These are phyloP conservation scores for Sturnira hondurensis DNA, from an alignment of 2,113 vertebrate species.

Conservation along the genomic window DNA sequence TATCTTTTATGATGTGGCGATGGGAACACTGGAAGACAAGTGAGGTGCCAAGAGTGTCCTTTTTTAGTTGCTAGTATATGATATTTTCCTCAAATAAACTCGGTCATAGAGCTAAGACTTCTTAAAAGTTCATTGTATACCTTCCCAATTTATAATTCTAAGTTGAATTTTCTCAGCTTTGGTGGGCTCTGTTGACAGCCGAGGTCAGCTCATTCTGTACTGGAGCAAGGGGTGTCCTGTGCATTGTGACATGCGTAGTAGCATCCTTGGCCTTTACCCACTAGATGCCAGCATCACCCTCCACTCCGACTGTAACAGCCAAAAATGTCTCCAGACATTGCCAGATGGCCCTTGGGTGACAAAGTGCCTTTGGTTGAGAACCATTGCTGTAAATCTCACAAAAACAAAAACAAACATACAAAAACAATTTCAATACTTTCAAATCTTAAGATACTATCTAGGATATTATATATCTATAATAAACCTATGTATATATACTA, in stretches of 20 bases:
- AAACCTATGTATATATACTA: neutral
- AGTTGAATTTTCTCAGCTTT: neutral
- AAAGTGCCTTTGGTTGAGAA: neutral
- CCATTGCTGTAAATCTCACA: neutral
- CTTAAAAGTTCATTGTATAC: neutral
- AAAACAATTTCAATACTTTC: neutral
- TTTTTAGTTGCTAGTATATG: neutral
- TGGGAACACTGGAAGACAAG: neutral
- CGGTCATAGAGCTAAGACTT: neutral
- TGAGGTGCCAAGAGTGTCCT: neutral
- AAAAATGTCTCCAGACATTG: neutral
- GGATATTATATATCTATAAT: neutral
- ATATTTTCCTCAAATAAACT: neutral
- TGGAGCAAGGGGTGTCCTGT: neutral
- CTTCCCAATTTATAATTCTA: neutral
- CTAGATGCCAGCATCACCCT: neutral
- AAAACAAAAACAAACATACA: neutral
- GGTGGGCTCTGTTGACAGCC: neutral
- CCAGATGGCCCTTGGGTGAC: neutral
- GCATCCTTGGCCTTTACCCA: neutral
- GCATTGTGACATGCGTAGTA: neutral
- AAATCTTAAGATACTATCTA: conserved; percentile 25
- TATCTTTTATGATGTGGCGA: neutral
- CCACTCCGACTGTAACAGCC: neutral
- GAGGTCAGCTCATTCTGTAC: neutral